Evolutionary conservation across 2,888 invertebrate genomes (phyloP).

Genomic region (Stomorhina lunata): DNA sequence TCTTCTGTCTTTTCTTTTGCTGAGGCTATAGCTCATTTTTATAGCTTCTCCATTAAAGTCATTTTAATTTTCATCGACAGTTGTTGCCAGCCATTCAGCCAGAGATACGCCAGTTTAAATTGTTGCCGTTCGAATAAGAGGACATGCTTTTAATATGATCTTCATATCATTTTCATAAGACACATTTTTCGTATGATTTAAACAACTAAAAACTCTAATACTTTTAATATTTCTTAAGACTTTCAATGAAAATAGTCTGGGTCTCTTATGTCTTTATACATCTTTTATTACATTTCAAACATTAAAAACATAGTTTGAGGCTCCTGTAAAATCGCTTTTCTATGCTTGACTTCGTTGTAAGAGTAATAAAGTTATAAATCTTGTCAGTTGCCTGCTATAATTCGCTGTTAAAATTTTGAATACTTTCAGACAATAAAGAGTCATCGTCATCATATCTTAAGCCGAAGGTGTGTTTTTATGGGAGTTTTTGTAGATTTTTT

Average conservation of each 20-base stretch:
- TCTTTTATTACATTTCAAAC: constrained; percentile 61
- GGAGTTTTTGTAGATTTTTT: constrained; percentile 58
- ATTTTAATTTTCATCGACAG: constrained; percentile 64
- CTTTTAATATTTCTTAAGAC: background rate
- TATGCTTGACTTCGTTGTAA: constrained; percentile 60
- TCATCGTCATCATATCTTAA: constrained; percentile 24
- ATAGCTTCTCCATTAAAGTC: constrained; percentile 59
- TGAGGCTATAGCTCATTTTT: constrained; percentile 59
- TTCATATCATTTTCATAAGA: constrained; percentile 48
- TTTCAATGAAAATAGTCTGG: background rate
- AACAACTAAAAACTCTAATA: background rate
- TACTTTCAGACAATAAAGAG: constrained; percentile 53
- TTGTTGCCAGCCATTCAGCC: constrained; percentile 50
- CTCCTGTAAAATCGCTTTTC: constrained; percentile 63
- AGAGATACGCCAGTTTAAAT: constrained; percentile 58
- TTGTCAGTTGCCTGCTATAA: constrained; percentile 49
- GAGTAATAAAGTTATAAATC: constrained; percentile 66
- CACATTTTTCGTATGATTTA: too few relatives aligned
- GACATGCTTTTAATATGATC: constrained; percentile 63
- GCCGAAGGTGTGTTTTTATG: constrained; percentile 59
- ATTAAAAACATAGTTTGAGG: constrained; percentile 59
- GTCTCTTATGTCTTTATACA: constrained; percentile 15
- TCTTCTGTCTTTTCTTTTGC: background rate
- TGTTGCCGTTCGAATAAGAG: constrained; percentile 47
- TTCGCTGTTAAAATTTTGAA: constrained; percentile 30